These are phyloP conservation scores for Ophion ellenae DNA, from an alignment of 2,888 invertebrate genomes.

Conservation along the genomic window DNA sequence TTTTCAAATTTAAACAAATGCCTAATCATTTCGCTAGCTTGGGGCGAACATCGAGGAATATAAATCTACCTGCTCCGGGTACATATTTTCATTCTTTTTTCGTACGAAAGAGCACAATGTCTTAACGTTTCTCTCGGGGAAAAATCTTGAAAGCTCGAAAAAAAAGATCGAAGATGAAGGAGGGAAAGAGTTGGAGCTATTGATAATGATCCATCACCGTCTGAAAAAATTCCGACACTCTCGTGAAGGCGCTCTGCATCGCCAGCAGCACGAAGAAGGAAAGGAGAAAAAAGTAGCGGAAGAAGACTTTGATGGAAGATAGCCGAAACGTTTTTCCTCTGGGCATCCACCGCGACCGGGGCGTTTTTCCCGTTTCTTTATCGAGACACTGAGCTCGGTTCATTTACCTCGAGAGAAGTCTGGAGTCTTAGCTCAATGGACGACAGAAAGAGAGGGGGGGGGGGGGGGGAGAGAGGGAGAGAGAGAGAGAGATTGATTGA, in stretches of 20 bases:
- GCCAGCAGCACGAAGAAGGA: conserved; percentile 7
- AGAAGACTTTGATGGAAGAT: conserved; percentile 63
- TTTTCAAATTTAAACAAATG: neutral
- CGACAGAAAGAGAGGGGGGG: conserved; percentile 12
- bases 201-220: conserved; percentile 58
- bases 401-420: conserved; percentile 40
- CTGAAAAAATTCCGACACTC: conserved; percentile 5
- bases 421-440: conserved; percentile 39
- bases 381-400: conserved; percentile 40
- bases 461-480: neutral
- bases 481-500: too few species aligned
- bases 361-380: conserved; percentile 32
- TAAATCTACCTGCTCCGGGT: neutral
- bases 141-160: conserved; percentile 22
- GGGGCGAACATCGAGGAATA: neutral
- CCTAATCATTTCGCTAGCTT: neutral
- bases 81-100: neutral
- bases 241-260: neutral
- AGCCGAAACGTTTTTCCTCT: conserved; percentile 32
- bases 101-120: conserved; percentile 6
- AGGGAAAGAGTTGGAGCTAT: conserved; percentile 35
- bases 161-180: neutral
- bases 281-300: conserved; percentile 8
- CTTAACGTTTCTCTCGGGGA: neutral
- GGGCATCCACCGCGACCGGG: conserved; percentile 15